A percentile compares a stretch with the other conserved stretches of the same genome.
These are phyloP conservation scores for Clunio marinus DNA, from an alignment of 2,888 invertebrate species.

Conservation along the genomic window DNA sequence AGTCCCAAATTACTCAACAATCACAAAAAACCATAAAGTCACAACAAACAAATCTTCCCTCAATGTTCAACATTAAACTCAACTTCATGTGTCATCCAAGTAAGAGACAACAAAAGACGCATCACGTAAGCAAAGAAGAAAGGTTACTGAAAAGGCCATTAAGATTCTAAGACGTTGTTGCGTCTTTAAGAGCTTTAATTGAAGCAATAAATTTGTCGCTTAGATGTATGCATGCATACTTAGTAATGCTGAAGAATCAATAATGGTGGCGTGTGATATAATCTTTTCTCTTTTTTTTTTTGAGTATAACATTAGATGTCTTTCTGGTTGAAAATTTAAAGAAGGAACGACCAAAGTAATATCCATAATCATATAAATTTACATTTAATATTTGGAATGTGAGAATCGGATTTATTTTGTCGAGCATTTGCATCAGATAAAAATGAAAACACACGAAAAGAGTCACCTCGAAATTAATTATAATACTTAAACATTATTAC, in stretches of 20 bases:
- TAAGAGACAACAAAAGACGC: background rate
- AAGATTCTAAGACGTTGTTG: constrained; percentile 6
- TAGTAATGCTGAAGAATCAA: background rate
- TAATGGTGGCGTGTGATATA: constrained; percentile 21
- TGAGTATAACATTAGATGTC: background rate
- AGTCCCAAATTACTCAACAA: background rate
- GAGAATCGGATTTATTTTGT: too few species aligned
- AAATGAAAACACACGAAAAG: too few species aligned
- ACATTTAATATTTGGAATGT: constrained; percentile 23
- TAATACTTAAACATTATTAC: too few species aligned
- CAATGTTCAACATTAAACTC: background rate
- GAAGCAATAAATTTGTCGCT: constrained; percentile 36
- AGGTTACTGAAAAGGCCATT: background rate
- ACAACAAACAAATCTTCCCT: background rate
- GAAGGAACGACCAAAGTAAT: background rate
- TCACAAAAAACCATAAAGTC: background rate
- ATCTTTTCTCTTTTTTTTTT: constrained; percentile 3
- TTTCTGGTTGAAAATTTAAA: background rate
- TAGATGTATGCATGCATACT: too few species aligned
- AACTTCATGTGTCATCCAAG: background rate
- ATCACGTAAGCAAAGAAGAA: background rate
- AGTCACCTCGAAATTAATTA: too few species aligned
- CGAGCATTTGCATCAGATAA: too few species aligned
- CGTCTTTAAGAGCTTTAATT: constrained; percentile 25
- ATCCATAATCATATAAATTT: constrained; percentile 30